A percentile compares a stretch with the other conserved stretches of the same genome.
Evolutionary conservation across 2,888 invertebrate species (phyloP).

Genomic region (Hirtodrosophila alboralis): DNA sequence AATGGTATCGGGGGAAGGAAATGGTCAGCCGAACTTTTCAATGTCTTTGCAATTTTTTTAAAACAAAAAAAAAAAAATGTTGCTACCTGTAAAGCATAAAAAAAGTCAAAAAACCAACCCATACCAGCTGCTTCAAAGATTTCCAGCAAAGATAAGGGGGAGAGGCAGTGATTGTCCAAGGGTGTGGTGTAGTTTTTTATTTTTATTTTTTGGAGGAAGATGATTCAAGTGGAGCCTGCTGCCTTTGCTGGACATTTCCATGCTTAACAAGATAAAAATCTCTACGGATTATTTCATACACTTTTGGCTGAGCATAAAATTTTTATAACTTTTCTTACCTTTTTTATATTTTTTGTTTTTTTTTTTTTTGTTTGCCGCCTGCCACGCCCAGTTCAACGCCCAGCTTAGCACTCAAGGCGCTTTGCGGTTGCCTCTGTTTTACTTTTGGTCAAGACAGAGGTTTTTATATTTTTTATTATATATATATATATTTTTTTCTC

Average conservation of each 20-base stretch:
- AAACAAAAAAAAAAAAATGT: constrained; percentile 16
- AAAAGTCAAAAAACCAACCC: constrained; percentile 18
- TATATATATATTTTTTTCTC: constrained; percentile 8
- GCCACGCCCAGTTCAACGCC: constrained; percentile 62
- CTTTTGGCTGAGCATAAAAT: constrained; percentile 62
- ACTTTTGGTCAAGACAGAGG: constrained; percentile 65
- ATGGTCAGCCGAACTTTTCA: constrained; percentile 44
- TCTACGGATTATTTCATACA: constrained; percentile 76
- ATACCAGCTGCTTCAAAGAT: constrained; percentile 57
- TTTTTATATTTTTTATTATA: constrained; percentile 13
- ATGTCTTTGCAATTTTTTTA: constrained; percentile 62
- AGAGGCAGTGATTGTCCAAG: constrained; percentile 19
- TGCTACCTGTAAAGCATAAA: constrained; percentile 37
- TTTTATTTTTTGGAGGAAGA: background rate
- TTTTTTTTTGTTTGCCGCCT: constrained; percentile 12
- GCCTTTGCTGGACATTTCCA: constrained; percentile 62
- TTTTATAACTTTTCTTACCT: constrained; percentile 70
- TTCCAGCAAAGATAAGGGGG: constrained; percentile 47
- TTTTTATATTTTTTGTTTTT: constrained; percentile 24
- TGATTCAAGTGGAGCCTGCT: constrained; percentile 15
- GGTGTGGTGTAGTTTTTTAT: constrained; percentile 1
- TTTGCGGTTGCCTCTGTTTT: constrained; percentile 64
- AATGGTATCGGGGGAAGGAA: background rate
- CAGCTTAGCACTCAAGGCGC: constrained; percentile 65
- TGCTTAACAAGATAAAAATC: constrained; percentile 79